phyloP scores from a whole-genome alignment of 35 echinoderm and acorn worm genomes.

The Lytechinus pictus region DNA sequence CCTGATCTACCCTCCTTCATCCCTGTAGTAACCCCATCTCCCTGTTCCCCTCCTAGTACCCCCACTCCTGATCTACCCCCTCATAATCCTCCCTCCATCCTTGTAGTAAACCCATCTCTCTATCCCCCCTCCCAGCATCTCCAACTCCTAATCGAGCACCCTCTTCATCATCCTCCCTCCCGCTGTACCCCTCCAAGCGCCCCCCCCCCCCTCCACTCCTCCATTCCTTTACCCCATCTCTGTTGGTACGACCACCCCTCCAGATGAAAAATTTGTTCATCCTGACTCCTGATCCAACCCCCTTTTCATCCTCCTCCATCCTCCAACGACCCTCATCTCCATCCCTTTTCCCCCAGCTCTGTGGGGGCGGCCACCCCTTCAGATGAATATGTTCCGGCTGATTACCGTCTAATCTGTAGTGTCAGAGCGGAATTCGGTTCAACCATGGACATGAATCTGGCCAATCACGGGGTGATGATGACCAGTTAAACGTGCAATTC shows the following conservation, averaged over 20 bases:
- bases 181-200: too few relatives aligned
- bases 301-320: neutral
- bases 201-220: too few relatives aligned
- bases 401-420: slow-evolving; percentile 31
- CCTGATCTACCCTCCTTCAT: too few relatives aligned
- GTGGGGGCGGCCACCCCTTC: neutral
- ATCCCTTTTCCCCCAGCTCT: neutral
- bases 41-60: neutral
- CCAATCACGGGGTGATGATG: slow-evolving; percentile 17
- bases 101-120: neutral
- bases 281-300: too few relatives aligned
- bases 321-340: neutral
- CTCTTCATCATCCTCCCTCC: neutral
- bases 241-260: too few relatives aligned
- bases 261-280: too few relatives aligned
- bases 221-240: too few relatives aligned
- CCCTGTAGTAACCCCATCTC: too few relatives aligned
- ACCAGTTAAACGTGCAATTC: slow-evolving; percentile 26
- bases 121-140: neutral
- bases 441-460: neutral
- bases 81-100: neutral
- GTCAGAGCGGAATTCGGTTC: neutral
- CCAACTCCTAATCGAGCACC: neutral
- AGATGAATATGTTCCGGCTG: slow-evolving; percentile 30
- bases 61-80: neutral